phyloP scores from a whole-genome alignment of 2,113 vertebrate species.

The Perognathus longimembris region DNA sequence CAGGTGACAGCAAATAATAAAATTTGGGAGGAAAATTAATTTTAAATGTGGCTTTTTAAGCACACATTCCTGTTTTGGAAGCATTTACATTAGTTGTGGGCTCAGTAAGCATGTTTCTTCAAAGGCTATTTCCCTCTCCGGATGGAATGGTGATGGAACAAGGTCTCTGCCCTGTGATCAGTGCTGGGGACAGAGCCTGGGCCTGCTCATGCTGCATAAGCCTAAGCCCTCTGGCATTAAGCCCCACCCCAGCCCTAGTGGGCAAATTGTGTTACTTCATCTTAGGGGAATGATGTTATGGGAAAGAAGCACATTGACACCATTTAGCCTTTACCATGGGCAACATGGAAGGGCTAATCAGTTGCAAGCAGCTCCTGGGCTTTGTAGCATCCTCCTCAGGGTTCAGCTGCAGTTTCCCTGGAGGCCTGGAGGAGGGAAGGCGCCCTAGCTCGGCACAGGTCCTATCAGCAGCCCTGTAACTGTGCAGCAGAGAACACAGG shows the following conservation, averaged over 20 bases:
- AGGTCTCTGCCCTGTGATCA: neutral
- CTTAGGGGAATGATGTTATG: neutral
- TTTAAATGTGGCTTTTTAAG: neutral
- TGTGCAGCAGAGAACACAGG: neutral
- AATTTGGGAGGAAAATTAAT: neutral
- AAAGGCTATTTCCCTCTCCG: neutral
- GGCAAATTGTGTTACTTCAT: neutral
- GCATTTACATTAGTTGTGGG: neutral
- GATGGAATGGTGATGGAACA: neutral
- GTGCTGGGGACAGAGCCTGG: too few species aligned
- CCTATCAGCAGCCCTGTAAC: neutral
- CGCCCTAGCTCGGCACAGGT: too few species aligned
- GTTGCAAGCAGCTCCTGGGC: neutral
- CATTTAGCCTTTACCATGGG: neutral
- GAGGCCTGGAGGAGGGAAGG: neutral
- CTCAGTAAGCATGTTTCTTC: slow-evolving; percentile 42
- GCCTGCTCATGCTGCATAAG: too few species aligned
- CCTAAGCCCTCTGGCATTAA: too few species aligned
- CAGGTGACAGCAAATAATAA: slow-evolving; percentile 24
- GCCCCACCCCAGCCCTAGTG: too few species aligned
- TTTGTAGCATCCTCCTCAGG: neutral
- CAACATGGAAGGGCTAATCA: neutral
- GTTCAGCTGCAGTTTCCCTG: too few species aligned
- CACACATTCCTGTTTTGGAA: neutral
- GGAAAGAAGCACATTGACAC: slow-evolving; percentile 9